Evolutionary conservation across 1,140 invertebrate genomes (phyloP), one percentile per base, ranked within the genome.

Genomic region (Drosophila micromelanica): DNA sequence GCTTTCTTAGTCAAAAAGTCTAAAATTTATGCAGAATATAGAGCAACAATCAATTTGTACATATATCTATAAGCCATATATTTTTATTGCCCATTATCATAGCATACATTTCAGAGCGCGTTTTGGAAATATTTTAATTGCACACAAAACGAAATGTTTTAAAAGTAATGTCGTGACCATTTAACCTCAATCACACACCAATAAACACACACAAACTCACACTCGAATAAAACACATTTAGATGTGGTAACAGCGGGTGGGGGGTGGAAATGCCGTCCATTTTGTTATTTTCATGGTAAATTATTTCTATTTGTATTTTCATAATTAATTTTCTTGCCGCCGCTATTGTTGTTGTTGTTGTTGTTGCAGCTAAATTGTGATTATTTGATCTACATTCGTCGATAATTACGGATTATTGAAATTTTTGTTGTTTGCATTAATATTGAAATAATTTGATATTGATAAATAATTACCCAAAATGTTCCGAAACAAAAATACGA

Each of bases 361-460:
- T 59, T 68, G 49, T 40, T 37, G 40, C 52, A n/a, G 57, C 67
- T 67, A 69, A 82, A 86, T 76, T 75, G 84, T 78, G 82, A 87
- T 87, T 87, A 87, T 87, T 87, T 87, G 84, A 84, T 87, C 79
- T 89, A 84, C 79, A 70, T 78, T 78, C 64, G 79, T 76, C 73
- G 82, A 89, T 87, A 87, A 87, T 87, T 87, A 76, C 76, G 79
- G 84, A 78, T 89, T 87, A 87, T 87, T 89, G 82, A 87, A 87
- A 84, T 74, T 87, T 89, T 78, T 89, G 85, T 82, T 89, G 85
- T 87, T 79, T 76, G 82, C 78, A 89, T 86, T 86, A 76, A 86
- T 86, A 86, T 89, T 73, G 84, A 89, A 87, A 89, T 87, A 86
- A 86, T 89, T 87, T 73, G 68, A 63, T 42, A 56, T 54, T 62